Evolutionary conservation across 2,888 invertebrate species (phyloP).

Genomic region (Caenorhabditis drosophilae): DNA sequence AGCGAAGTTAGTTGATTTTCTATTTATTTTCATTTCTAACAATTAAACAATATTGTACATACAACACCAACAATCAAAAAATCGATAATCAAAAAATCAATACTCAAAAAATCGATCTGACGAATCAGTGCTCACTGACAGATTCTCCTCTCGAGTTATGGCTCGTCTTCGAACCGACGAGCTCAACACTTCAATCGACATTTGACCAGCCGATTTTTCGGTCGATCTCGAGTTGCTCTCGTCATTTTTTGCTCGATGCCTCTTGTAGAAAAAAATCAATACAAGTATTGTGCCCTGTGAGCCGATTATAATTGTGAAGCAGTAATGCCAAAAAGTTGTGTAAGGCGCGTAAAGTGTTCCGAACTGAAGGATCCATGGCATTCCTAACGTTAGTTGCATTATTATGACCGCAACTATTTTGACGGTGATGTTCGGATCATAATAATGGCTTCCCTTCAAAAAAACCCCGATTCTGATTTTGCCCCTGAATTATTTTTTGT

Average conservation of each 20-base stretch:
- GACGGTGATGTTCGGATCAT: conserved; percentile 29
- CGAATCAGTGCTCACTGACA: conserved; percentile 17
- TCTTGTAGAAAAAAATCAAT: conserved; percentile 44
- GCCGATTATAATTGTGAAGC: conserved; percentile 57
- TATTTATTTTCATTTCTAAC: neutral
- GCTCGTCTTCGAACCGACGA: neutral
- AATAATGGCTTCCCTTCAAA: conserved; percentile 16
- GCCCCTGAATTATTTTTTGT: neutral
- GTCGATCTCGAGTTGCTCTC: conserved; percentile 21
- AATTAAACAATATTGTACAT: neutral
- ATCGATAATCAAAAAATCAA: neutral
- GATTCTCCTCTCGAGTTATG: conserved; percentile 7
- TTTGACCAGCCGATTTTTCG: too few species aligned
- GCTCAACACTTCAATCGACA: too few species aligned
- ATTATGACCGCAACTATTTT: conserved; percentile 46
- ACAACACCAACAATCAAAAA: too few species aligned
- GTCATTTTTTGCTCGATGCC: conserved; percentile 13
- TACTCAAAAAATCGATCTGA: conserved; percentile 17
- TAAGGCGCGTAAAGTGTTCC: conserved; percentile 52
- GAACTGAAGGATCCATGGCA: conserved; percentile 61
- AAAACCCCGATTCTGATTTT: neutral
- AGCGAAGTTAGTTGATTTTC: conserved; percentile 7
- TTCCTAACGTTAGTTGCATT: conserved; percentile 55
- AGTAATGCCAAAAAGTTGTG: conserved; percentile 55
- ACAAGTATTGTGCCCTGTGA: conserved; percentile 51